Conservation (phyloP, 2,113 vertebrate genomes). For the Eublepharis macularius region DNA sequence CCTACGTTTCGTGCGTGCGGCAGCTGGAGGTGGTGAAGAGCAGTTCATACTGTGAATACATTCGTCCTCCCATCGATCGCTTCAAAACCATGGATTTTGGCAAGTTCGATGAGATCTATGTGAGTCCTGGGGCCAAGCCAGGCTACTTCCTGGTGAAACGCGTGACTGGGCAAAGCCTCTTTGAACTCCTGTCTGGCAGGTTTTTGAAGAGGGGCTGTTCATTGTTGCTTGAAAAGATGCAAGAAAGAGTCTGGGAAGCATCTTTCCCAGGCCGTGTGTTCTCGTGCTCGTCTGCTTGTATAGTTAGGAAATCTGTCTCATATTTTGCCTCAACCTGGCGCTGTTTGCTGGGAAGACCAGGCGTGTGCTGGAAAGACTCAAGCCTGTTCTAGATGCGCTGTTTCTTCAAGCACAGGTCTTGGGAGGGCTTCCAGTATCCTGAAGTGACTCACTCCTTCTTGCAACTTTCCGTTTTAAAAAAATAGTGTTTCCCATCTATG, state of each 20-base stretch:
- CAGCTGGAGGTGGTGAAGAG: constrained; percentile 94
- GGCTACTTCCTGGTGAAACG: background rate
- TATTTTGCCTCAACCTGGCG: background rate
- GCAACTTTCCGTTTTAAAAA: no score
- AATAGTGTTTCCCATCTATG: no score
- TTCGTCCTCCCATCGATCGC: constrained; percentile 93
- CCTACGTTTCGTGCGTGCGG: constrained; percentile 93
- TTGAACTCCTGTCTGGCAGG: no score
- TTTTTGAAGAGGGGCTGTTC: background rate
- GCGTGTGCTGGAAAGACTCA: background rate
- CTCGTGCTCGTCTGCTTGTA: background rate
- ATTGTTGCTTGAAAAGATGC: background rate
- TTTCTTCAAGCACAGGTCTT: no score
- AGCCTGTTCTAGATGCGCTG: background rate
- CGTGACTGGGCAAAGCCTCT: no score
- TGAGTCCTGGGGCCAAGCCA: constrained; percentile 68
- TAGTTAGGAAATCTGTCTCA: background rate
- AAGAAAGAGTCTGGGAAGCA: no score
- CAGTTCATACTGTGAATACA: constrained; percentile 96
- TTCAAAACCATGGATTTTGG: constrained; percentile 99
- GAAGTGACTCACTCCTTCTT: constrained; percentile 63
- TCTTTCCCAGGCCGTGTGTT: background rate
- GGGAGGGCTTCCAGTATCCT: constrained; percentile 78
- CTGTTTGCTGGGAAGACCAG: background rate
- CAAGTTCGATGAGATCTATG: constrained; percentile 97